Evolutionary conservation across 2,888 invertebrate genomes (phyloP).

Genomic region (Netelia fuscicornis): DNA sequence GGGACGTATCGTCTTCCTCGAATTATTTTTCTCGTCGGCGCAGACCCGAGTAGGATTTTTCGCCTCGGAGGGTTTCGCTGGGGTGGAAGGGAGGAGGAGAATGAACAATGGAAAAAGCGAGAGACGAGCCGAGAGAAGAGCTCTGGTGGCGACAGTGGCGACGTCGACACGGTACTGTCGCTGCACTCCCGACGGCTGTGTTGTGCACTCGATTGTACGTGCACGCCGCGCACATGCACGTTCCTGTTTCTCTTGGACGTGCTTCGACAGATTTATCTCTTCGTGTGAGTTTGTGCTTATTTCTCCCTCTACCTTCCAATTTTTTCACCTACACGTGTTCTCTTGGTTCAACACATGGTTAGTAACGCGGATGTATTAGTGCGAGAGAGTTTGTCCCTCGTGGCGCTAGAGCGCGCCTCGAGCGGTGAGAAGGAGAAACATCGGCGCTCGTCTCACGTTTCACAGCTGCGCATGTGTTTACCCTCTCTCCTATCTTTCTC

Average conservation of each 20-base stretch:
- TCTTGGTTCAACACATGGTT: background rate
- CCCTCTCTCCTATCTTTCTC: constrained; percentile 1
- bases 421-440: constrained; percentile 44
- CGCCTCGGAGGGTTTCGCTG: background rate
- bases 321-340: background rate
- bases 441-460: constrained; percentile 74
- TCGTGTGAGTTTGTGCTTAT: background rate
- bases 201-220: constrained; percentile 35
- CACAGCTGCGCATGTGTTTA: constrained; percentile 73
- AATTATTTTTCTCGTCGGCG: background rate
- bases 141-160: constrained; percentile 48
- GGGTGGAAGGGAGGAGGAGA: background rate
- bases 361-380: background rate
- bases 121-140: constrained; percentile 4
- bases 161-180: constrained; percentile 64
- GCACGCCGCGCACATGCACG: background rate
- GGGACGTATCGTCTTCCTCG: no score
- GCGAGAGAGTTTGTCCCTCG: constrained; percentile 19
- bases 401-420: constrained; percentile 26
- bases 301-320: background rate
- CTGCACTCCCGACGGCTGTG: constrained; percentile 29
- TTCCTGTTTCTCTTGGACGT: background rate
- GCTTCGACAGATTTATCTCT: background rate
- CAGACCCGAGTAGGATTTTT: background rate
- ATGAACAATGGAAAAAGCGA: constrained; percentile 49